These are phyloP conservation scores for Plotosus lineatus DNA, from an alignment of 2,113 vertebrate genomes.

Conservation along the genomic window DNA sequence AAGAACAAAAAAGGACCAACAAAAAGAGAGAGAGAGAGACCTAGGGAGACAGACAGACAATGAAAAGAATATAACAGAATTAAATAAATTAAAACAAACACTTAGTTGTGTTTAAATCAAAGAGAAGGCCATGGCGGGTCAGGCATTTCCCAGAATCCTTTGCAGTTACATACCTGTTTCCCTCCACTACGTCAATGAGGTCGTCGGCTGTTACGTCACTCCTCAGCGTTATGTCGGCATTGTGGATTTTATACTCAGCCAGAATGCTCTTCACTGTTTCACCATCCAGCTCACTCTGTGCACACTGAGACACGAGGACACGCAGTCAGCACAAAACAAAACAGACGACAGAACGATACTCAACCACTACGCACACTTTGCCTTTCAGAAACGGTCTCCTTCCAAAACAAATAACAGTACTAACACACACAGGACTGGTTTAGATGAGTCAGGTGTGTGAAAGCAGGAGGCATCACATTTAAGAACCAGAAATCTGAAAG, in stretches of 20 bases:
- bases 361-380: neutral
- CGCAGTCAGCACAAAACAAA: neutral
- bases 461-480: neutral
- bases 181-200: slow-evolving; percentile 96
- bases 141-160: neutral
- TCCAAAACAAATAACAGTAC: no score
- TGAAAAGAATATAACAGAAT: neutral
- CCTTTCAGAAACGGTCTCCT: neutral
- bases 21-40: neutral
- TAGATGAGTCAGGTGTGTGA: neutral
- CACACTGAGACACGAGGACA: slow-evolving; percentile 73
- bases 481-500: neutral
- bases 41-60: neutral
- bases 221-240: slow-evolving; percentile 93
- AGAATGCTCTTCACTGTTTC: slow-evolving; percentile 97
- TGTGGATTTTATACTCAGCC: slow-evolving; percentile 97
- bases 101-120: neutral
- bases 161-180: slow-evolving; percentile 82
- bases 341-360: neutral
- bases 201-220: slow-evolving; percentile 93
- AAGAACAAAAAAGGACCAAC: neutral
- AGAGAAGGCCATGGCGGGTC: neutral
- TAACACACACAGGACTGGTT: neutral
- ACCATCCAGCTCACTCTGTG: slow-evolving; percentile 87
- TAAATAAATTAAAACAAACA: neutral